Conservation (phyloP, 2,888 invertebrate species). For the Athalia rosae region DNA sequence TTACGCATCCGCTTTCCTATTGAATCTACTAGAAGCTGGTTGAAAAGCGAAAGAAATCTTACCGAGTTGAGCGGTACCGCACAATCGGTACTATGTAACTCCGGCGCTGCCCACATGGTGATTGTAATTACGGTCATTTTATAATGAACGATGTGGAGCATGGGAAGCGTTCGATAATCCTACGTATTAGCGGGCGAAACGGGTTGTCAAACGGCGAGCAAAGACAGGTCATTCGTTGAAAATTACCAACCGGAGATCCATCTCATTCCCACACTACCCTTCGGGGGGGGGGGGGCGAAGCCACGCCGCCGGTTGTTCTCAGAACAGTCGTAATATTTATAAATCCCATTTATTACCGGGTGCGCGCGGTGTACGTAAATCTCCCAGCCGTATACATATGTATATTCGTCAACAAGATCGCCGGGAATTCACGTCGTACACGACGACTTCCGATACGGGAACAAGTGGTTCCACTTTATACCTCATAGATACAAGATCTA, state of each 20-base stretch:
- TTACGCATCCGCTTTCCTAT: slow-evolving; percentile 71
- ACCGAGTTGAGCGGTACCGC: background rate
- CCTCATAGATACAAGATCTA: slow-evolving; percentile 8
- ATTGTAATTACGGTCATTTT: slow-evolving; percentile 73
- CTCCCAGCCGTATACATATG: too few species aligned
- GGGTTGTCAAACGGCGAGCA: slow-evolving; percentile 14
- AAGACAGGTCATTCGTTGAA: slow-evolving; percentile 51
- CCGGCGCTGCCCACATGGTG: slow-evolving; percentile 49
- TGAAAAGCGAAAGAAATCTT: slow-evolving; percentile 54
- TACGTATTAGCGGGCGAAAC: slow-evolving; percentile 67
- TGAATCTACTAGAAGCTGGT: slow-evolving; percentile 60
- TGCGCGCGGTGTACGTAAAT: too few species aligned
- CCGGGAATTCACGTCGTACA: too few species aligned
- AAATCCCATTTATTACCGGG: too few species aligned
- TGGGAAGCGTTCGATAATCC: slow-evolving; percentile 73
- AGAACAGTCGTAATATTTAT: background rate
- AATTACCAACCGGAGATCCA: slow-evolving; percentile 66
- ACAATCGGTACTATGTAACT: slow-evolving; percentile 6
- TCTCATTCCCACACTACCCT: slow-evolving; percentile 54
- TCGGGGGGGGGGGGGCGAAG: background rate
- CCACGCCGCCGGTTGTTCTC: background rate
- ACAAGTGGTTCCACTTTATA: slow-evolving; percentile 35
- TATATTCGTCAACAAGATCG: too few species aligned
- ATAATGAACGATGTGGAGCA: slow-evolving; percentile 72
- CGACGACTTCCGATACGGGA: too few species aligned